phyloP scores from a whole-genome alignment of 1,140 invertebrate species.

The Conopomorpha cramerella region DNA sequence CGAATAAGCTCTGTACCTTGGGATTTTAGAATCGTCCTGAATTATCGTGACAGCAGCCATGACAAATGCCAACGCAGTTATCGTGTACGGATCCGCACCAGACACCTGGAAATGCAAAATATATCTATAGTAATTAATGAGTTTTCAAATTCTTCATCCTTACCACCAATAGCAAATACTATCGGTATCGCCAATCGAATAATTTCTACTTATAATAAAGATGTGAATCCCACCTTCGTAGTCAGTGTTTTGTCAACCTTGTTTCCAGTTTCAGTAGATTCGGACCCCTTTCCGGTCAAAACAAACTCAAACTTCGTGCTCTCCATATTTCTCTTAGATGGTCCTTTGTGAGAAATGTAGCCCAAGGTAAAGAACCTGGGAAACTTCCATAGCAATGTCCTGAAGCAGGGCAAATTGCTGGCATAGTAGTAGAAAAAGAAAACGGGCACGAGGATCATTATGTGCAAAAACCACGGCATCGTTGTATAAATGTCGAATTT shows the following conservation, averaged over 20 bases:
- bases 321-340: slow-evolving; percentile 65
- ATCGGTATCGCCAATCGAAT: not conserved
- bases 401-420: slow-evolving; percentile 62
- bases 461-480: slow-evolving; percentile 44
- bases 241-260: slow-evolving; percentile 63
- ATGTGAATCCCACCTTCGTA: slow-evolving; percentile 62
- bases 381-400: slow-evolving; percentile 60
- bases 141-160: not conserved
- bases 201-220: not conserved
- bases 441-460: slow-evolving; percentile 61
- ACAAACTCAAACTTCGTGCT: slow-evolving; percentile 68
- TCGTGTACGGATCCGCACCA: slow-evolving; percentile 74
- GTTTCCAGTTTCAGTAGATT: slow-evolving; percentile 67
- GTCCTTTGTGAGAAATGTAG: slow-evolving; percentile 68
- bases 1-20: slow-evolving; percentile 24
- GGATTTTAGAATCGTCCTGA: slow-evolving; percentile 74
- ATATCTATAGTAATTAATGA: slow-evolving; percentile 1
- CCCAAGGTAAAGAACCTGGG: slow-evolving; percentile 78
- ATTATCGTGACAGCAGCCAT: slow-evolving; percentile 75
- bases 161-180: not conserved
- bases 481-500: slow-evolving; percentile 67
- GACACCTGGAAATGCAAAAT: slow-evolving; percentile 49
- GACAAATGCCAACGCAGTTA: slow-evolving; percentile 72
- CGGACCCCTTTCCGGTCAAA: slow-evolving; percentile 78
- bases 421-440: slow-evolving; percentile 69